Conservation (phyloP, 1,140 invertebrate genomes). For the Aphidius ervi region DNA sequence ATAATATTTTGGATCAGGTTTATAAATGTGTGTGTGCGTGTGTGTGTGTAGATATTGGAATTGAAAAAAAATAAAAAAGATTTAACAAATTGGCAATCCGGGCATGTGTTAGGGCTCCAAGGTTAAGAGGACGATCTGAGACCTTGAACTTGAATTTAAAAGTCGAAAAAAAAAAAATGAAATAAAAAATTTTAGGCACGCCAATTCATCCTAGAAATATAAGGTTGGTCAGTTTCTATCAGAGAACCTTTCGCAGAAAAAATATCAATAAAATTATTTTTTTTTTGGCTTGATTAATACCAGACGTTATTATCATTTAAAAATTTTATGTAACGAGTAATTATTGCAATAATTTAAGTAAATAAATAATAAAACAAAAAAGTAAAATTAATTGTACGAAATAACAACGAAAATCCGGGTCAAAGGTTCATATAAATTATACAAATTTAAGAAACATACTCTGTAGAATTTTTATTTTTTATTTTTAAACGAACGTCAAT, state of each 20-base stretch:
- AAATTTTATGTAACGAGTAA: not conserved
- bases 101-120: slow-evolving; percentile 19
- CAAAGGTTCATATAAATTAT: not conserved
- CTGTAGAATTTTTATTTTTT: not conserved
- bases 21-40: not conserved
- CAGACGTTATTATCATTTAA: not conserved
- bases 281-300: slow-evolving; percentile 4
- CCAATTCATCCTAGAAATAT: not conserved
- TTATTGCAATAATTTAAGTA: not conserved
- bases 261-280: not conserved
- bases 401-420: not conserved
- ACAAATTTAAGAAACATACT: not conserved
- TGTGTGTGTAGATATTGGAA: not conserved
- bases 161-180: slow-evolving; percentile 14
- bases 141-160: slow-evolving; percentile 24
- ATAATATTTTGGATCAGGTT: not conserved
- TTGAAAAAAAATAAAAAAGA: slow-evolving; percentile 5
- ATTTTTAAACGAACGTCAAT: not conserved
- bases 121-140: slow-evolving; percentile 15
- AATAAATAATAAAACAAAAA: not conserved
- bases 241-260: no score
- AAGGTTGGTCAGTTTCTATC: not conserved
- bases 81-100: not conserved
- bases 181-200: slow-evolving; percentile 4
- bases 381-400: not conserved